A percentile compares a stretch with the other conserved stretches of the same genome.
Evolutionary conservation across 2,888 invertebrate genomes (phyloP).

Genomic region (Hypselothyrea guttata): DNA sequence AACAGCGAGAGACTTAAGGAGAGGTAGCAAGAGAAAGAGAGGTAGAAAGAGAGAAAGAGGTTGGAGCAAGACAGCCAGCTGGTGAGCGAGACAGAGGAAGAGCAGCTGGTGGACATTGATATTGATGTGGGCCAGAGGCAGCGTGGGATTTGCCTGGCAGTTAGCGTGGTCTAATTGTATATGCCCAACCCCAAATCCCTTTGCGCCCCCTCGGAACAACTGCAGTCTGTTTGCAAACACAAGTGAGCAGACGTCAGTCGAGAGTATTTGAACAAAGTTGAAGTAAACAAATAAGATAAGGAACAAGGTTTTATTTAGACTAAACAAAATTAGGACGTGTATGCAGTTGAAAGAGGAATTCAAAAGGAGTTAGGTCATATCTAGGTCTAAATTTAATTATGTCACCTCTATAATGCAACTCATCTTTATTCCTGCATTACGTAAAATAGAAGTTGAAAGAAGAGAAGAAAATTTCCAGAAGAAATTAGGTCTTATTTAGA

Average conservation of each 20-base stretch:
- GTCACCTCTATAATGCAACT: too few relatives aligned
- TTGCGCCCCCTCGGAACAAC: conserved; percentile 5
- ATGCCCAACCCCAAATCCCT: neutral
- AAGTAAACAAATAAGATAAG: too few relatives aligned
- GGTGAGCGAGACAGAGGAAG: conserved; percentile 13
- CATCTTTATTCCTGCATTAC: too few relatives aligned
- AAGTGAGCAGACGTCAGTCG: neutral
- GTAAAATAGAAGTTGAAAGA: too few relatives aligned
- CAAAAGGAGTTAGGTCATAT: too few relatives aligned
- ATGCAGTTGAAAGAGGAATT: too few relatives aligned
- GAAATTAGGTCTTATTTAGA: too few relatives aligned
- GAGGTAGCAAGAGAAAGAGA: conserved; percentile 2
- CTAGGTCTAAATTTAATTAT: too few relatives aligned
- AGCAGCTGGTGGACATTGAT: conserved; percentile 48
- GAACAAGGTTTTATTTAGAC: too few relatives aligned
- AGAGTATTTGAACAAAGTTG: neutral
- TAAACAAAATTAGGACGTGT: too few relatives aligned
- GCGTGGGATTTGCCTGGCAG: conserved; percentile 38
- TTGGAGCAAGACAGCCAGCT: conserved; percentile 17
- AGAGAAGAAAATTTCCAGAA: too few relatives aligned
- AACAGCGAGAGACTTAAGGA: conserved; percentile 2
- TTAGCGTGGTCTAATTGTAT: conserved; percentile 43
- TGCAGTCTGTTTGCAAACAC: conserved; percentile 23
- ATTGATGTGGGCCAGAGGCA: conserved; percentile 37
- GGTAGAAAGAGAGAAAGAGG: neutral